Conservation (phyloP, 2,888 invertebrate genomes). For the Agriopis marginaria region DNA sequence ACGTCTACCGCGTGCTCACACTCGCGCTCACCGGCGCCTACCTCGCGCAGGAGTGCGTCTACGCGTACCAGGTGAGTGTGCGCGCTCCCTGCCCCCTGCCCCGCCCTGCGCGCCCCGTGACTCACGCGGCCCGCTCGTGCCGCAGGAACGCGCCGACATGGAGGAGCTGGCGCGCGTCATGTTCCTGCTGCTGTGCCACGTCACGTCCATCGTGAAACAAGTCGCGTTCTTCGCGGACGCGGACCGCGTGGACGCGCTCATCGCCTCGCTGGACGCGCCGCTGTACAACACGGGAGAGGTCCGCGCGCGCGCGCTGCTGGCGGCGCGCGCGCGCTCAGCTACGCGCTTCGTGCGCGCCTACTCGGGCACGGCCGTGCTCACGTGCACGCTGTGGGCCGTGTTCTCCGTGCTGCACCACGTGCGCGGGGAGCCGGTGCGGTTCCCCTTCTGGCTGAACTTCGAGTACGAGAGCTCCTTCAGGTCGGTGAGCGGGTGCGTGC, state of each 20-base stretch:
- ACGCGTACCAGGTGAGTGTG: conserved; percentile 57
- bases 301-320: conserved; percentile 33
- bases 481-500: conserved; percentile 40
- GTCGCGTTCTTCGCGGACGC: conserved; percentile 67
- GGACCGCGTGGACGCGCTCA: conserved; percentile 48
- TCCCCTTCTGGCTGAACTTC: conserved; percentile 57
- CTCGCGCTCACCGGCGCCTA: conserved; percentile 53
- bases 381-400: conserved; percentile 71
- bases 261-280: conserved; percentile 44
- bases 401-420: conserved; percentile 59
- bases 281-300: conserved; percentile 30
- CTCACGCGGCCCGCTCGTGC: not conserved
- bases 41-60: conserved; percentile 57
- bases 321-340: conserved; percentile 45
- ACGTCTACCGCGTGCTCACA: conserved; percentile 49
- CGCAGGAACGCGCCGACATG: conserved; percentile 68
- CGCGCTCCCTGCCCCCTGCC: no score
- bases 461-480: conserved; percentile 44
- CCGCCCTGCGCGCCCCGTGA: not conserved
- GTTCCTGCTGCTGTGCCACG: conserved; percentile 78
- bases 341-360: conserved; percentile 52
- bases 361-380: conserved; percentile 65
- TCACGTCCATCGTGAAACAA: conserved; percentile 76
- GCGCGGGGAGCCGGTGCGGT: conserved; percentile 56
- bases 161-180: conserved; percentile 72